Evolutionary conservation across 37 sponge, comb jelly and placozoan species (phyloP), one percentile per base, ranked within the genome.

Genomic region (Axinella damicornis): DNA sequence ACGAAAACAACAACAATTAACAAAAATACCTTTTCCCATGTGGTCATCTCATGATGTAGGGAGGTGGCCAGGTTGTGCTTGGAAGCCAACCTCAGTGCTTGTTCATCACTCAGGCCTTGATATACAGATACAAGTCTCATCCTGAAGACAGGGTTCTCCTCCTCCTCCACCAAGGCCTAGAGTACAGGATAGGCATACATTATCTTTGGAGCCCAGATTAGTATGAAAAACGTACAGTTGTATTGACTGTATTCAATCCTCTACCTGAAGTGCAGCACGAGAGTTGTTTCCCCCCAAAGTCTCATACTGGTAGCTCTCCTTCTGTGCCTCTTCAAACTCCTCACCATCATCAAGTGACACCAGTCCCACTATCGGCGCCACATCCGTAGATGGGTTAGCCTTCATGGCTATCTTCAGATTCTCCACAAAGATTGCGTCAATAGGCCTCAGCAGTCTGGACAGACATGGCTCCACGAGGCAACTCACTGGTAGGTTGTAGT

Each of bases 261-360:
- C 4, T 33, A 25, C 34, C 69, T 58, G 58, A 15, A 76, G 21
- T 11, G 76, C 76, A 17, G 28, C 6, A 28, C 76, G 20, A 31
- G 76, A 76, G 37, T 76, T 56, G 60, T 76, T 76, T 2, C 76
- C 76, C 15, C 76, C 76, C 5, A 57, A 4, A 33, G 76, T 76
- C 53, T 72, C 73, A 72, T 72, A 72, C 24, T 52, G 73, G 30
- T 72, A 72, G 46, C 41, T 46, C 18, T 46, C 46, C 15, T n/a
- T 21, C 30, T 72, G 33, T 27, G 46, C 22, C 53, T 38, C 53
- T 20, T 72, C 53, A 72, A 72, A 72, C 12, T 6, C 34, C 53
- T 72, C 22, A 1, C 28, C 76, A 12, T 57, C 36, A 4, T 25
- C 14, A 25, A 33, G 36, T 4, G 6, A 5, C 18, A 76, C 58